Evolutionary conservation across 2,797 vertebrate genomes (phyloP).

Genomic region (Octomys mimax): DNA sequence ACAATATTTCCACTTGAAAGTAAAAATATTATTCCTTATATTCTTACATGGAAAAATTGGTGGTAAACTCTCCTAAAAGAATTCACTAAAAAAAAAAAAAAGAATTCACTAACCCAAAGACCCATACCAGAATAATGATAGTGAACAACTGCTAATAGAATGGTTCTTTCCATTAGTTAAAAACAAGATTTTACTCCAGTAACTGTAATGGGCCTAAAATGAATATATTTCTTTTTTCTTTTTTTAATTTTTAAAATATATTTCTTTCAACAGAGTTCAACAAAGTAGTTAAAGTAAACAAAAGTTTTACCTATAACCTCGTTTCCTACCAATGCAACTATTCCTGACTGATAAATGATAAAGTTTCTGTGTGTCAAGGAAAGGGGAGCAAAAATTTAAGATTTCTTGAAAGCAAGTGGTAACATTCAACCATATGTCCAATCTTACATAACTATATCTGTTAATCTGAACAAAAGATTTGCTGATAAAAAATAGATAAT

Average conservation of each 20-base stretch:
- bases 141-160: slow-evolving; percentile 37
- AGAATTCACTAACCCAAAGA: slow-evolving; percentile 32
- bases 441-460: too few species aligned
- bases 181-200: slow-evolving; percentile 60
- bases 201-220: slow-evolving; percentile 60
- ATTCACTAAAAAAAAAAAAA: slow-evolving; percentile 12
- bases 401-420: too few species aligned
- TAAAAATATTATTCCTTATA: background rate
- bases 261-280: slow-evolving; percentile 60
- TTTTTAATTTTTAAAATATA: too few species aligned
- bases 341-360: slow-evolving; percentile 34
- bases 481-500: too few species aligned
- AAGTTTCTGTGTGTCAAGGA: slow-evolving; percentile 10
- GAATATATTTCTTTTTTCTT: slow-evolving; percentile 53
- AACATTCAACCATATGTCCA: too few species aligned
- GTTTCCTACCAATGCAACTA: slow-evolving; percentile 6
- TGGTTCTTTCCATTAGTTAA: slow-evolving; percentile 59
- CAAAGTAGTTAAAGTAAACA: slow-evolving; percentile 49
- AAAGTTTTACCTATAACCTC: slow-evolving; percentile 37
- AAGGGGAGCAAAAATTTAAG: background rate
- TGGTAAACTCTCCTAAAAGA: slow-evolving; percentile 9
- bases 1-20: slow-evolving; percentile 40
- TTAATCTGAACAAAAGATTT: too few species aligned
- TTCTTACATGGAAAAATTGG: background rate
- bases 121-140: slow-evolving; percentile 18